Base-by-base conservation (phyloP, 2,888 invertebrate species). In the Cephus rjabovi region DNA sequence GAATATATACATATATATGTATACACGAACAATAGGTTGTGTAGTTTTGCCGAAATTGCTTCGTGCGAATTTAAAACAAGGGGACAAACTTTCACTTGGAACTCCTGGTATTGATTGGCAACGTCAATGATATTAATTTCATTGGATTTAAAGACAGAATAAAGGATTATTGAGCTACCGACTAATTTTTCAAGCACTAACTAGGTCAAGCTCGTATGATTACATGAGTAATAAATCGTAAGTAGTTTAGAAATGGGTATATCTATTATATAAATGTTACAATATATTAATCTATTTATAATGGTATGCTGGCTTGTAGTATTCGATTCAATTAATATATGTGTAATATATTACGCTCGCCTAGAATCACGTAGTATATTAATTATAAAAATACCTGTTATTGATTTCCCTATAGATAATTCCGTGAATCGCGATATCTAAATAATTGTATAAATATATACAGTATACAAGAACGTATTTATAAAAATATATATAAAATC, bases 401-500 rank as follows among this genome's bases (percentile, higher is more conserved):
- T 74, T 34, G 1, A 12, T 74, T 74, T 74, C 35, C 6, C 15
- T 74, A 74, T 6, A 33, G 12, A 74, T 23, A 15, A 74, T 11
- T 71, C 4, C 33, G 30, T 11, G 71, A 33, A 71, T 71, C 31
- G 15, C 15, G 71, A 71, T 71, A 71, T 71, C 71, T 71, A 71
- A 1, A 71, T 33, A 33, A 30, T 68, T 35, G 23, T 56, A 30
- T 75, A 75, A 40, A 30, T 30, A 75, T 30, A 12, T 34, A 74
- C 3, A 56, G 15, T 56, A n/a, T n/a, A 34, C n/a, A 74, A 74
- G 74, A 37, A 74, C 15, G 30, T 31, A 74, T 74, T 15, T 56
- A 74, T 69, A 35, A 75, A 75, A 75, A 69, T 75, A 75, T 23
- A 30, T 75, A 68, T 68, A 75, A 75, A 75, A 75, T 68, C 69